A percentile compares a stretch with the other conserved stretches of the same genome.
phyloP scores from a whole-genome alignment of 2,113 vertebrate genomes.

The Balaeniceps rex region DNA sequence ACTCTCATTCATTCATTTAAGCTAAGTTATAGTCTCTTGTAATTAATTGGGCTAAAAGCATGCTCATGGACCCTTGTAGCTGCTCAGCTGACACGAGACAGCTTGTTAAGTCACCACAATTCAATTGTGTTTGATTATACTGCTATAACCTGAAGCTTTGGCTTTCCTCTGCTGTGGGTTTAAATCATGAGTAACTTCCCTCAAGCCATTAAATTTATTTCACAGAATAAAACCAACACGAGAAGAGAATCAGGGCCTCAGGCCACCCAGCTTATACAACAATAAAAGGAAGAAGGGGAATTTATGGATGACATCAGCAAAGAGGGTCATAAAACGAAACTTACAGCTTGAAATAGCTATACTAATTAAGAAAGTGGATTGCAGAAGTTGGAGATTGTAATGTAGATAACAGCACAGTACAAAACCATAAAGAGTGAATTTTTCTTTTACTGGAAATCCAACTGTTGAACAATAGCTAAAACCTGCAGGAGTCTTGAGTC shows the following conservation, averaged over 20 bases:
- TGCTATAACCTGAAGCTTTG: slow-evolving; percentile 20
- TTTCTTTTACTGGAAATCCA: not conserved
- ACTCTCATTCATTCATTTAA: not conserved
- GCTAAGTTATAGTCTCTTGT: not conserved
- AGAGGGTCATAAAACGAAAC: not conserved
- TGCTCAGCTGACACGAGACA: slow-evolving; percentile 11
- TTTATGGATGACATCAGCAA: not conserved
- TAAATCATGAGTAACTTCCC: slow-evolving; percentile 28
- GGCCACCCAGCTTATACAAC: not conserved
- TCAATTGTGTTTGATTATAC: slow-evolving; percentile 24
- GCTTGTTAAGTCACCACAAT: slow-evolving; percentile 35
- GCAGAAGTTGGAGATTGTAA: not conserved
- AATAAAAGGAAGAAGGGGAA: not conserved
- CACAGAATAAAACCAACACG: not conserved
- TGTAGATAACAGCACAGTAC: not conserved
- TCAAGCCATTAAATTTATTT: slow-evolving; percentile 30
- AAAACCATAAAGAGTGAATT: not conserved
- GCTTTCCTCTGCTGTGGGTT: not conserved
- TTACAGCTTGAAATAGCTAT: not conserved
- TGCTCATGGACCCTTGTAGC: not conserved
- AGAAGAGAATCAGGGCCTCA: not conserved
- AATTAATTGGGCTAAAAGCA: slow-evolving; percentile 12
- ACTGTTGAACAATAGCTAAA: not conserved
- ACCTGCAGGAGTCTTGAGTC: not conserved
- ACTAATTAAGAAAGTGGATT: not conserved